Conservation (phyloP, 2,888 invertebrate species). For the Sepiola atlantica region DNA sequence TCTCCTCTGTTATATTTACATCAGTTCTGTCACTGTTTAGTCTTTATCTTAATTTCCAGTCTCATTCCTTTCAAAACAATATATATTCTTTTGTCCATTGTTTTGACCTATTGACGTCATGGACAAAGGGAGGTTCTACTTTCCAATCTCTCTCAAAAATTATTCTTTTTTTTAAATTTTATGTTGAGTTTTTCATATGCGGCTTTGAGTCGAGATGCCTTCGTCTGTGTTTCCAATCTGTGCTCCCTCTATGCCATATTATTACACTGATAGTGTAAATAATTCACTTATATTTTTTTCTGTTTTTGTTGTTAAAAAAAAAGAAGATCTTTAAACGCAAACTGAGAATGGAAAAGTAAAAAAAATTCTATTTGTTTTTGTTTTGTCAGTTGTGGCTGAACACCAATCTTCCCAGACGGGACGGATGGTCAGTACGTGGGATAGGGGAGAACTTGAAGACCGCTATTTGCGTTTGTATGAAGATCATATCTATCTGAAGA, state of each 20-base stretch:
- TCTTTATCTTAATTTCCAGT: too few relatives aligned
- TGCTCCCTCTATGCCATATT: background rate
- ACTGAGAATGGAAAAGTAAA: background rate
- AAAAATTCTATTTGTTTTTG: background rate
- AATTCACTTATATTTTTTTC: background rate
- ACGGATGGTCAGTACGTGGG: conserved; percentile 75
- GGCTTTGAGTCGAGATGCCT: too few relatives aligned
- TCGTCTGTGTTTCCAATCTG: background rate
- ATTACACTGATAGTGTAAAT: background rate
- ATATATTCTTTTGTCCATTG: too few relatives aligned
- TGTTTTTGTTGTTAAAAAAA: too few relatives aligned
- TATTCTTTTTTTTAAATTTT: too few relatives aligned
- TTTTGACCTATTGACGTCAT: too few relatives aligned
- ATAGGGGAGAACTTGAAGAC: conserved; percentile 81
- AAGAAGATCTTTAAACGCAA: background rate
- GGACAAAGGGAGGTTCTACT: too few relatives aligned
- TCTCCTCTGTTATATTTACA: too few relatives aligned
- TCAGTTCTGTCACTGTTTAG: too few relatives aligned
- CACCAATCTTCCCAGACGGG: conserved; percentile 64
- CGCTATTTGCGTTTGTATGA: conserved; percentile 80
- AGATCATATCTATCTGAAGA: conserved; percentile 80
- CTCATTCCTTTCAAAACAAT: too few relatives aligned
- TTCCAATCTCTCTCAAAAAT: too few relatives aligned
- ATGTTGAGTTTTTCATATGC: background rate
- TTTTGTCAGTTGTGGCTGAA: background rate